Evolutionary conservation across 2,113 vertebrate genomes (phyloP), one percentile per base, ranked within the genome.

Genomic region (Ivindomyrus marchei): DNA sequence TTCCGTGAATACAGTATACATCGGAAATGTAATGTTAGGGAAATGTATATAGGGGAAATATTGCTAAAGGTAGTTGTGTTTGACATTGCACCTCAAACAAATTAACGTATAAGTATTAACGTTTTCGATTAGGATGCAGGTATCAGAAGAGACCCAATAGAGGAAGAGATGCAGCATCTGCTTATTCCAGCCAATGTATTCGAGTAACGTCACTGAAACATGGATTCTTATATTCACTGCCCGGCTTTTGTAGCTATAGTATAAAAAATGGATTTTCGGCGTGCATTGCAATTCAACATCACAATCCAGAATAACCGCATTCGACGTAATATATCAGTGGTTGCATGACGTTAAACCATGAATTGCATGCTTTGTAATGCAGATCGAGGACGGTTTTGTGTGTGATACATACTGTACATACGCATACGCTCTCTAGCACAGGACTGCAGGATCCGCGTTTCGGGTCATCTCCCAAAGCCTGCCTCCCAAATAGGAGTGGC

Each of bases 401-500:
- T 42, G 36, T 80, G 31, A 80, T 80, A 42, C 74, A 53, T 53
- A 27, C 27, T 27, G 27, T 27, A 53, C 52, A 77, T 36, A 77
- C 70, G 36, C 70, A 80, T 36, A 42, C 17, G 36, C 31, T 36
- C n/a, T 36, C 31, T 77, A 36, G 80, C 80, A 24, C 83, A 47
- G 8, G 39, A 47, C 83, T 62, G 89, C 50, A 66, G 83, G 24
- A 85, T 90, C 89, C 85, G 83, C 83, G 85, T 53, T 89, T 89
- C 50, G 27, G 89, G 74, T 84, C 77, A 45, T 89, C 77, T 53
- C 36, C 47, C 50, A 85, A 86, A 90, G 77, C 89, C 89, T 62
- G 83, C 89, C 89, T 90, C 89, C 89, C 42, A 42, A 62, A 90
- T 90, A 90, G 89, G 89, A 90, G 89, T 90, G 89, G 89, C 89